phyloP scores from a whole-genome alignment of 1,140 invertebrate genomes.

The Zelostemma sp. region DNA sequence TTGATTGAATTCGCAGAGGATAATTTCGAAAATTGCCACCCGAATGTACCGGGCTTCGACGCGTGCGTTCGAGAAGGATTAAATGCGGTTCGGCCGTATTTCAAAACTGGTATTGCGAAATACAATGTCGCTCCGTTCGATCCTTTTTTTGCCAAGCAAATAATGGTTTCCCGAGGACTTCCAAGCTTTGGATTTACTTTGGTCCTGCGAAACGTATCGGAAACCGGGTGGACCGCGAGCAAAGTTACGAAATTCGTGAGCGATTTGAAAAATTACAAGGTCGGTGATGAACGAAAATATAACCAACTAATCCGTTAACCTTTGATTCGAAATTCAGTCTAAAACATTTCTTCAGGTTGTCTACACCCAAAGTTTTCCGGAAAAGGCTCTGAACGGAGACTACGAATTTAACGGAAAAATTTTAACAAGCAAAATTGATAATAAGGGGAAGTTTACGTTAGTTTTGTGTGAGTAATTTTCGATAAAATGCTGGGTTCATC shows the following conservation, averaged over 20 bases:
- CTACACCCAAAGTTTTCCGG: conserved; percentile 85
- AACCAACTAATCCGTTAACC: too few relatives aligned
- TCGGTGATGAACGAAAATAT: conserved; percentile 24
- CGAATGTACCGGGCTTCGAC: conserved; percentile 75
- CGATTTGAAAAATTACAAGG: conserved; percentile 64
- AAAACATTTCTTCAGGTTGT: conserved; percentile 76
- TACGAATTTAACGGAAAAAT: conserved; percentile 77
- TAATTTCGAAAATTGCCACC: conserved; percentile 74
- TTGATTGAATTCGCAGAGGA: conserved; percentile 54
- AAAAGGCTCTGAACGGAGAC: conserved; percentile 78
- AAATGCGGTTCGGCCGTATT: conserved; percentile 79
- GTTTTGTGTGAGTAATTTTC: conserved; percentile 75
- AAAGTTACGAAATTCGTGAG: conserved; percentile 80
- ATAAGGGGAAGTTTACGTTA: conserved; percentile 80
- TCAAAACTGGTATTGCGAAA: conserved; percentile 80
- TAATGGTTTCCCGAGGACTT: conserved; percentile 75
- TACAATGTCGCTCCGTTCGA: conserved; percentile 81
- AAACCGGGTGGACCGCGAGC: conserved; percentile 81
- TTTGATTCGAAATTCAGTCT: too few relatives aligned
- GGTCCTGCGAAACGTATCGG: conserved; percentile 79
- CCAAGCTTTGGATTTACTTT: conserved; percentile 77
- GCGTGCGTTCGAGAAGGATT: conserved; percentile 79
- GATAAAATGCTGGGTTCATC: background rate
- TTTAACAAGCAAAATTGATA: conserved; percentile 73
- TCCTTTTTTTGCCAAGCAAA: conserved; percentile 79